Percentiles rank a stretch among this genome's conserved stretches.
Conservation (phyloP, 2,113 vertebrate genomes). For the Mungos mungo region DNA sequence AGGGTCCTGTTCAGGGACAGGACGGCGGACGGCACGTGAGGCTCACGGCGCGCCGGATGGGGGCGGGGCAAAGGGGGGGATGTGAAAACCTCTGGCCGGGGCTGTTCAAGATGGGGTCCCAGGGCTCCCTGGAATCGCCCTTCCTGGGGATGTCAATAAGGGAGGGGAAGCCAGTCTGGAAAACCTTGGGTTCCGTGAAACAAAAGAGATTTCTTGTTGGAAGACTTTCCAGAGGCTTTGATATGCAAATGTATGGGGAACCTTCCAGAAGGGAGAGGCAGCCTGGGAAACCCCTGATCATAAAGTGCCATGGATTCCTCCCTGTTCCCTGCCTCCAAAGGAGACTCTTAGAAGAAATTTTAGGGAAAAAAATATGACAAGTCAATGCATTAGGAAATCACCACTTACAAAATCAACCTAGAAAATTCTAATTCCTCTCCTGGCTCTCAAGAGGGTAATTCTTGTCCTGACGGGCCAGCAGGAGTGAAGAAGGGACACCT, state of each 20-base stretch:
- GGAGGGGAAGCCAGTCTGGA: rapidly evolving
- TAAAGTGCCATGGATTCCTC: neutral
- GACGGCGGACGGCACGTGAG: rapidly evolving
- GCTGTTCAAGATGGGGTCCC: neutral
- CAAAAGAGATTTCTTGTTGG: neutral
- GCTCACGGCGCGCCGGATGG: rapidly evolving
- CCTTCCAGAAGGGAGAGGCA: neutral
- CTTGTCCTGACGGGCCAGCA: neutral
- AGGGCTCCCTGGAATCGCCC: neutral
- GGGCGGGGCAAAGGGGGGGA: neutral
- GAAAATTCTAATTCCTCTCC: neutral
- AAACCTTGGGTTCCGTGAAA: neutral
- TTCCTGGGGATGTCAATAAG: neutral
- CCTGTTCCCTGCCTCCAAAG: neutral
- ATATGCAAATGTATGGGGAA: neutral
- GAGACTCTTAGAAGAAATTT: neutral
- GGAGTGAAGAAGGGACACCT: rapidly evolving
- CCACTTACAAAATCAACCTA: neutral
- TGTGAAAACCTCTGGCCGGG: rapidly evolving
- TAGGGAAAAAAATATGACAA: neutral
- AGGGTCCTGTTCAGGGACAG: conserved; percentile 88
- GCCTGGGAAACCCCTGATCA: rapidly evolving
- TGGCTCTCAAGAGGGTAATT: neutral
- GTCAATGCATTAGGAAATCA: neutral
- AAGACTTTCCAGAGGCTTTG: neutral